phyloP scores from a whole-genome alignment of 1,140 invertebrate genomes.

The Zaprionus nigranus region DNA sequence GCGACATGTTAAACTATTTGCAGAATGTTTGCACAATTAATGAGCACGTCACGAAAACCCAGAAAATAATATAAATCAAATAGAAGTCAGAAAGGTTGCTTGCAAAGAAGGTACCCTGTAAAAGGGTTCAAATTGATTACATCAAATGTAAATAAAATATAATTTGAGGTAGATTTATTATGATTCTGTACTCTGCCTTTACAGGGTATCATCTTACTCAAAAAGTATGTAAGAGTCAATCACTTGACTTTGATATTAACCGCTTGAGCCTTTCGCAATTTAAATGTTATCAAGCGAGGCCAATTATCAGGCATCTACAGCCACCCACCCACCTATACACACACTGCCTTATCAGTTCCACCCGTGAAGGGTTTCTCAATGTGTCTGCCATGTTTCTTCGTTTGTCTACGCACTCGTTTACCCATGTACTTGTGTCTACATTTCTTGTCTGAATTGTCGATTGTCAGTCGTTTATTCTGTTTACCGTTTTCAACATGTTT shows the following conservation, averaged over 20 bases:
- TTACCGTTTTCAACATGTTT: slow-evolving; percentile 23
- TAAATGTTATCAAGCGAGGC: slow-evolving; percentile 15
- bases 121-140: not conserved
- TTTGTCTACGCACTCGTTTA: slow-evolving; percentile 21
- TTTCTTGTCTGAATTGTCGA: slow-evolving; percentile 1
- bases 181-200: not conserved
- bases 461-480: slow-evolving; percentile 33
- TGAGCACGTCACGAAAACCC: not conserved
- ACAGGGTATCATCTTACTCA: not conserved
- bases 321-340: not conserved
- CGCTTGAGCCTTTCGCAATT: slow-evolving; percentile 23
- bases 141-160: not conserved
- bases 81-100: not conserved
- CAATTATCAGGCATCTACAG: slow-evolving; percentile 41
- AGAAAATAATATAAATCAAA: not conserved
- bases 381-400: slow-evolving; percentile 17
- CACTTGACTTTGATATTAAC: slow-evolving; percentile 4
- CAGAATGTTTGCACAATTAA: slow-evolving; percentile 36
- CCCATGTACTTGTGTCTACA: slow-evolving; percentile 5
- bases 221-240: not conserved
- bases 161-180: too few species aligned
- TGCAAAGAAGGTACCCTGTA: not conserved
- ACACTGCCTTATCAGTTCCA: slow-evolving; percentile 6
- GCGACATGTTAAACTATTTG: slow-evolving; percentile 20
- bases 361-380: slow-evolving; percentile 5